A percentile compares a stretch with the other conserved stretches of the same genome.
These are phyloP conservation scores for Apocheima hispidaria DNA, from an alignment of 2,888 invertebrate species.

Conservation along the genomic window DNA sequence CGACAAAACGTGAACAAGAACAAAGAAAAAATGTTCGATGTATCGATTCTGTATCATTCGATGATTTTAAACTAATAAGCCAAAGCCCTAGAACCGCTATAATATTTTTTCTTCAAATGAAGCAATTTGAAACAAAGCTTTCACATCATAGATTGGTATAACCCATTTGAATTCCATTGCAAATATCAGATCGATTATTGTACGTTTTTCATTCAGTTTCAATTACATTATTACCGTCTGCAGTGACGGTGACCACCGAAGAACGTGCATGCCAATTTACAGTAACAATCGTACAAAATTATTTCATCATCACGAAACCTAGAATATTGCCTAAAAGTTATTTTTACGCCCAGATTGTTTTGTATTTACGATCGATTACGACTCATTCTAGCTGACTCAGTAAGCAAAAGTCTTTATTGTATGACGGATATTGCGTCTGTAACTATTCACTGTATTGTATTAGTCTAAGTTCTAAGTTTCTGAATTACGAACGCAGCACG, in stretches of 20 bases:
- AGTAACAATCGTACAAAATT: constrained; percentile 30
- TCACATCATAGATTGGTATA: constrained; percentile 23
- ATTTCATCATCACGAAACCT: constrained; percentile 29
- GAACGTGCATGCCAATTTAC: constrained; percentile 53
- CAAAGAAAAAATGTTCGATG: neutral
- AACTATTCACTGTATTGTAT: neutral
- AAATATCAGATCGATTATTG: constrained; percentile 31
- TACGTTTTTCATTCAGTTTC: constrained; percentile 42
- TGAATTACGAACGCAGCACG: neutral
- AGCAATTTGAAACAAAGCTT: constrained; percentile 21
- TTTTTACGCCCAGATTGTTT: constrained; percentile 15
- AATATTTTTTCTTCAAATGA: constrained; percentile 2
- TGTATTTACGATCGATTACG: constrained; percentile 5
- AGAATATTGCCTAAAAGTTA: constrained; percentile 29
- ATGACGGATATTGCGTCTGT: neutral
- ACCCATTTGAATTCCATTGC: constrained; percentile 28
- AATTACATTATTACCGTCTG: constrained; percentile 41
- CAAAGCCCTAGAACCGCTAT: neutral
- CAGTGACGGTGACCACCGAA: constrained; percentile 43
- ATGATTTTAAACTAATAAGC: neutral
- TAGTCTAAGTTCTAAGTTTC: neutral
- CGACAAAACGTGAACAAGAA: neutral
- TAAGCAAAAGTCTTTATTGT: neutral
- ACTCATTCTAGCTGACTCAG: neutral
- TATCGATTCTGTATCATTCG: neutral